Base-by-base conservation (phyloP, 2,797 vertebrate species). In the Gymnodraco acuticeps region DNA sequence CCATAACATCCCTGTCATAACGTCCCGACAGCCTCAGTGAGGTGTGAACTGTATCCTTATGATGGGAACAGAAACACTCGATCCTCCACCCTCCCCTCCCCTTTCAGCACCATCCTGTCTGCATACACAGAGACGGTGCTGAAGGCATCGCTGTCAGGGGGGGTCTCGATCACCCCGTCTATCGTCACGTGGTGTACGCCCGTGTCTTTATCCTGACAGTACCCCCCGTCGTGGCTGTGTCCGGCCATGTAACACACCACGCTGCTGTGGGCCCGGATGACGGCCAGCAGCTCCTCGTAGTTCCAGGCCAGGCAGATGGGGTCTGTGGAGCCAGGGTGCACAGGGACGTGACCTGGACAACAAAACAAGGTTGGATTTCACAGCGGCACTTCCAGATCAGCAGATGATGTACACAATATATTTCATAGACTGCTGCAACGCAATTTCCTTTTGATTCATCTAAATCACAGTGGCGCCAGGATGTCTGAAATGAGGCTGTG, bases 161-260 rank as follows among this genome's bases (percentile, higher is more conserved):
- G 94, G 0, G 97, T 98, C 91, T 98, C 97, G 5, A 99, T 96
- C 65, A 98, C 88, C 0, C 96, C 97, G 73, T 97, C 95, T 41
- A 99, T 27, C 0, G 96, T 98, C 77, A 99, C 59, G 47, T 99
- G 95, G 83, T 99, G 97, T 27, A 97, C 94, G 10, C 97, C 96
- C 0, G 88, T 92, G 0, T 73, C 64, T 33, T 70, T 6, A 33
- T 99, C 98, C 58, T 46, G 52, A 73, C 86, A 90, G 87, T 98
- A 98, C 47, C 96, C 96, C 0, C 97, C 97, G 0, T 96, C 92
- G 0, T 99, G 98, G 78, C 96, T 93, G 43, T 99, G 97, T 48
- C 98, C 98, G 0, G 97, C 95, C 19, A 99, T 93, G 86, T 96
- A 96, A 45, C 96, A 97, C 38, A 98, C 95, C 79, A 99, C 97